These are phyloP conservation scores for Genyomyrus donnyi DNA, from an alignment of 2,113 vertebrate genomes.

Conservation along the genomic window DNA sequence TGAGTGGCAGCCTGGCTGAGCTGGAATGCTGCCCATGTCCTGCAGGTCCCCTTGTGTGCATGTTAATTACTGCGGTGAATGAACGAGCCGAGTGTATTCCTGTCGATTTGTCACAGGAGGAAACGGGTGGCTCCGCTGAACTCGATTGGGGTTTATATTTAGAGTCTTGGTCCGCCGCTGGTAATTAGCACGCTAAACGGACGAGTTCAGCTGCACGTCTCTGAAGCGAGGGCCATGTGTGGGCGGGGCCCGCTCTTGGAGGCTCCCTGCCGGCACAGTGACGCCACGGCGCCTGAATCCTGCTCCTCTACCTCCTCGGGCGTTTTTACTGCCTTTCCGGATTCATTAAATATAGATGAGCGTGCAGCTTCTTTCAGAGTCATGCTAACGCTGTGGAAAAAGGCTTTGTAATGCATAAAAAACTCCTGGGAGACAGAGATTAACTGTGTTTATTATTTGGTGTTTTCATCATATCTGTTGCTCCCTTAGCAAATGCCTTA, in stretches of 20 bases:
- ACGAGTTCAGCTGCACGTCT: neutral
- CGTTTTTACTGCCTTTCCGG: neutral
- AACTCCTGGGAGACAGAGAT: neutral
- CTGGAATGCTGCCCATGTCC: neutral
- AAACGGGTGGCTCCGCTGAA: neutral
- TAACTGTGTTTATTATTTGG: neutral
- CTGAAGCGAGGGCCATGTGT: neutral
- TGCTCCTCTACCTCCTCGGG: neutral
- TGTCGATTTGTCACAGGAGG: slow-evolving; percentile 6
- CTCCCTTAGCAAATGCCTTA: neutral
- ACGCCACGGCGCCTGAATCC: neutral
- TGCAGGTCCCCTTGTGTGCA: neutral
- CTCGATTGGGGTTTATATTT: neutral
- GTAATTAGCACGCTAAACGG: neutral
- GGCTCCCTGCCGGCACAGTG: neutral
- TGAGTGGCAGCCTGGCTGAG: neutral
- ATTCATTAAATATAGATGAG: slow-evolving; percentile 17
- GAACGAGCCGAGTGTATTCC: neutral
- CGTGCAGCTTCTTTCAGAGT: neutral
- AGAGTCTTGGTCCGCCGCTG: neutral
- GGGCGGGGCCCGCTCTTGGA: neutral
- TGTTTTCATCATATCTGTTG: neutral
- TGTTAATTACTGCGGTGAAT: neutral
- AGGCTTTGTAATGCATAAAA: neutral
- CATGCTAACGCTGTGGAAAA: neutral